A percentile compares a stretch with the other conserved stretches of the same genome.
These are phyloP conservation scores for Remorina albescens DNA, from an alignment of 2,797 vertebrate species.

Conservation along the genomic window DNA sequence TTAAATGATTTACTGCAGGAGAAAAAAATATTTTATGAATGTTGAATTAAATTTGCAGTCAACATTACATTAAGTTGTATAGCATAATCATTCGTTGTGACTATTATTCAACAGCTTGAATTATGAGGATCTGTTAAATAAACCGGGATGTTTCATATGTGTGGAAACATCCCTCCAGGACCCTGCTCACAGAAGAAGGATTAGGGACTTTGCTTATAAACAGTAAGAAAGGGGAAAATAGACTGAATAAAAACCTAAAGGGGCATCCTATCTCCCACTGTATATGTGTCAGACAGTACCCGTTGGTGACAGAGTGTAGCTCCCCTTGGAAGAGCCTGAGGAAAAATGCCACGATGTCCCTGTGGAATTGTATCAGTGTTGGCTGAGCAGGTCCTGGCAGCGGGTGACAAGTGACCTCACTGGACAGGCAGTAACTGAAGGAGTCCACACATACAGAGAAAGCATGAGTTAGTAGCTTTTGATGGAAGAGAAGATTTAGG, in stretches of 20 bases:
- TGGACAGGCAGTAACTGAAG: slow-evolving; percentile 84
- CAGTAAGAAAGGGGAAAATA: too few species aligned
- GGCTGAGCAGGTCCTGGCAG: slow-evolving; percentile 80
- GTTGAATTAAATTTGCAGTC: too few species aligned
- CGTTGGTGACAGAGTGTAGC: slow-evolving; percentile 74
- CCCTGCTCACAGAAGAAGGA: neutral
- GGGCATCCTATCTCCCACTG: neutral
- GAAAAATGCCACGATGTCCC: slow-evolving; percentile 87
- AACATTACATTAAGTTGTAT: neutral
- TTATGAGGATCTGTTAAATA: neutral
- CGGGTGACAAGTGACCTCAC: slow-evolving; percentile 87
- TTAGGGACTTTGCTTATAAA: neutral
- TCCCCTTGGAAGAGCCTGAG: slow-evolving; percentile 91
- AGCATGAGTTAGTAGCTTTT: neutral
- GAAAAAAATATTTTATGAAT: too few species aligned
- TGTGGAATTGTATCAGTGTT: slow-evolving; percentile 84
- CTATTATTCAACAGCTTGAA: too few species aligned
- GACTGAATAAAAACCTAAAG: neutral
- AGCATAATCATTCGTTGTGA: too few species aligned
- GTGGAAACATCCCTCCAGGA: neutral
- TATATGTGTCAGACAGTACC: slow-evolving; percentile 54
- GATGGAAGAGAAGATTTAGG: neutral
- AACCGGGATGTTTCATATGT: neutral
- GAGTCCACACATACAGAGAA: slow-evolving; percentile 17
- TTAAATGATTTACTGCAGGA: neutral